Percentiles rank a stretch among this genome's conserved stretches.
These are phyloP conservation scores for Rhynchophorus ferrugineus DNA, from an alignment of 1,140 invertebrate genomes.

Conservation along the genomic window DNA sequence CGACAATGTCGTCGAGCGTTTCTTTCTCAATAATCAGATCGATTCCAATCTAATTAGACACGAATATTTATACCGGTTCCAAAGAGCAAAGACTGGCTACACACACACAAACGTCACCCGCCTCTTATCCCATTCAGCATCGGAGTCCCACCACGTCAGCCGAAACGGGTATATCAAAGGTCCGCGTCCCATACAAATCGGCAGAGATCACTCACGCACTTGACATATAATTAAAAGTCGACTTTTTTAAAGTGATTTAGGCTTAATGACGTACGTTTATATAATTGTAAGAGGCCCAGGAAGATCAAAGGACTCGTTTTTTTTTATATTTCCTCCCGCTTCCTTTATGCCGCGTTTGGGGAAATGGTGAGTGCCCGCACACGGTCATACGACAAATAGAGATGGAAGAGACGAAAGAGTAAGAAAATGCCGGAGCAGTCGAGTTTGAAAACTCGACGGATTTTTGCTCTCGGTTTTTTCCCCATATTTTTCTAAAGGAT, in stretches of 20 bases:
- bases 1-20: too few species aligned
- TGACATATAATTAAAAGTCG: constrained; percentile 24
- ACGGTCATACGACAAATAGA: constrained; percentile 12
- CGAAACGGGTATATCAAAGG: constrained; percentile 2
- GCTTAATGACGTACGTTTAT: constrained; percentile 23
- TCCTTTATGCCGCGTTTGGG: too few species aligned
- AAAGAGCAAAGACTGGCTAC: too few species aligned
- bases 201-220: constrained; percentile 18
- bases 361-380: constrained; percentile 19
- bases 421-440: constrained; percentile 17
- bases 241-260: constrained; percentile 20
- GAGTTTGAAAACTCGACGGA: constrained; percentile 16
- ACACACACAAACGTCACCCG: too few species aligned
- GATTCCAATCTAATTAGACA: too few species aligned
- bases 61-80: too few species aligned
- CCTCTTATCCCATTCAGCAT: too few species aligned
- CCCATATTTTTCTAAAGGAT: constrained; percentile 20
- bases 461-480: too few species aligned
- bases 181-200: constrained; percentile 19
- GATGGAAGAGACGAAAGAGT: constrained; percentile 4
- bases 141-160: too few species aligned
- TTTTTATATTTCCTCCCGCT: background rate
- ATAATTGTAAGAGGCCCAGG: constrained; percentile 19
- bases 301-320: constrained; percentile 15
- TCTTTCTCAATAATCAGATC: too few species aligned